phyloP scores from a whole-genome alignment of 1,140 invertebrate species.

The Nasonia longicornis region DNA sequence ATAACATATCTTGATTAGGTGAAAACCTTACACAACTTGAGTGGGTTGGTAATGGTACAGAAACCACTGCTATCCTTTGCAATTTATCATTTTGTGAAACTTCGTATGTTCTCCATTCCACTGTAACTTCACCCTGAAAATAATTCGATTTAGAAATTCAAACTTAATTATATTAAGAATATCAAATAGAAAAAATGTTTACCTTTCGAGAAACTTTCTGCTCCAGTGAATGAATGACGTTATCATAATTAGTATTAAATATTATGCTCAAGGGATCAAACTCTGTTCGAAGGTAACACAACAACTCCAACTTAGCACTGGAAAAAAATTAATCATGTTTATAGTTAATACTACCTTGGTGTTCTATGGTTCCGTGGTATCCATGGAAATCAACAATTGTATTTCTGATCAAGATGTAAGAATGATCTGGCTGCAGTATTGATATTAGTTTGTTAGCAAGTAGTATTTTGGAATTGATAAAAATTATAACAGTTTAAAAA shows the following conservation, averaged over 20 bases:
- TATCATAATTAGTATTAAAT: slow-evolving; percentile 76
- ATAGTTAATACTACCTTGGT: background rate
- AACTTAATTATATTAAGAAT: background rate
- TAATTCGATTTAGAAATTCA: slow-evolving; percentile 33
- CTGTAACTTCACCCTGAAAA: slow-evolving; percentile 78
- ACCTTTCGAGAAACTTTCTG: slow-evolving; percentile 81
- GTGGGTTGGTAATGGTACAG: slow-evolving; percentile 79
- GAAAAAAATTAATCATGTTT: slow-evolving; percentile 51
- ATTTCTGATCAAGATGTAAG: slow-evolving; percentile 24
- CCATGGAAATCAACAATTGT: slow-evolving; percentile 43
- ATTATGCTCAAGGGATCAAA: slow-evolving; percentile 78
- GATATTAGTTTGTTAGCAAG: slow-evolving; percentile 13
- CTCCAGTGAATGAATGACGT: slow-evolving; percentile 80
- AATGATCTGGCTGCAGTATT: background rate
- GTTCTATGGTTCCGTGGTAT: slow-evolving; percentile 19
- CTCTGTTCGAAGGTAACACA: slow-evolving; percentile 77
- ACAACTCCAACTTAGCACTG: slow-evolving; percentile 73
- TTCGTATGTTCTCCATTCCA: slow-evolving; percentile 81
- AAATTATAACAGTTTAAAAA: slow-evolving; percentile 22
- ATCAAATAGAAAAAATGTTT: slow-evolving; percentile 45
- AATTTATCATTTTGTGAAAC: slow-evolving; percentile 75
- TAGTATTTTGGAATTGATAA: background rate
- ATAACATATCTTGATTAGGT: slow-evolving; percentile 78
- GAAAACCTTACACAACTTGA: slow-evolving; percentile 77
- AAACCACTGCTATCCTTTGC: slow-evolving; percentile 76